Evolutionary conservation across 1,140 invertebrate genomes (phyloP).

Genomic region (Uloborus diversus): DNA sequence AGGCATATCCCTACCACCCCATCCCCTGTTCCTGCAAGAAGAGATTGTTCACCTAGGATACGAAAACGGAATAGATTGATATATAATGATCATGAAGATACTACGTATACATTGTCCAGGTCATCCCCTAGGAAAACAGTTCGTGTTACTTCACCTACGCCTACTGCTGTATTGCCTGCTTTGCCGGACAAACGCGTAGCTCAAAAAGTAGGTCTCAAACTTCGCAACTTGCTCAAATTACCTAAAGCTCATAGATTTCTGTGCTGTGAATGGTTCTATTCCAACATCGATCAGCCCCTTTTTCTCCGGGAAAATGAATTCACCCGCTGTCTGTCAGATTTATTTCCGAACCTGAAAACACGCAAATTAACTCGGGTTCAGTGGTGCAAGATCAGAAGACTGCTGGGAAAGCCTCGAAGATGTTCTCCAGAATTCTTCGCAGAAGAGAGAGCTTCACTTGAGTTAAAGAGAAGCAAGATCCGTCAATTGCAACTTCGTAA

Average conservation of each 20-base stretch:
- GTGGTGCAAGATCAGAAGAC: slow-evolving; percentile 93
- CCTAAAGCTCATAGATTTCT: slow-evolving; percentile 99
- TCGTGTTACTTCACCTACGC: slow-evolving; percentile 46
- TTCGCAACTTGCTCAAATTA: slow-evolving; percentile 95
- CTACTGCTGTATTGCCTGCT: neutral
- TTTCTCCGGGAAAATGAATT: slow-evolving; percentile 98
- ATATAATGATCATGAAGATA: slow-evolving; percentile 60
- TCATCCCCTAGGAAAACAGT: slow-evolving; percentile 63
- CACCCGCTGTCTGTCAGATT: slow-evolving; percentile 90
- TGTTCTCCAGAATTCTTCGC: slow-evolving; percentile 86
- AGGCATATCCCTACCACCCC: slow-evolving; percentile 43
- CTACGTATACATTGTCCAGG: slow-evolving; percentile 57
- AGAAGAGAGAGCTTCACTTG: slow-evolving; percentile 90
- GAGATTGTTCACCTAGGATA: slow-evolving; percentile 52
- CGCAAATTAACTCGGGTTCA: slow-evolving; percentile 86
- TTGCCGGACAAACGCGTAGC: slow-evolving; percentile 73
- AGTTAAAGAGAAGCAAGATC: slow-evolving; percentile 90
- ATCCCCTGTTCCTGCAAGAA: slow-evolving; percentile 37
- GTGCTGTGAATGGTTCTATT: slow-evolving; percentile 99
- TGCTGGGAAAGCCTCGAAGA: slow-evolving; percentile 95
- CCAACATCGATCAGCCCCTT: slow-evolving; percentile 91
- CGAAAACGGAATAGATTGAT: slow-evolving; percentile 59
- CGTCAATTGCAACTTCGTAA: slow-evolving; percentile 94
- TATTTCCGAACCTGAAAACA: slow-evolving; percentile 91
- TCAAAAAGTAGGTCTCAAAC: slow-evolving; percentile 86